Evolutionary conservation across 2,888 invertebrate genomes (phyloP), one percentile per base, ranked within the genome.

Genomic region (Punctoribates punctum): DNA sequence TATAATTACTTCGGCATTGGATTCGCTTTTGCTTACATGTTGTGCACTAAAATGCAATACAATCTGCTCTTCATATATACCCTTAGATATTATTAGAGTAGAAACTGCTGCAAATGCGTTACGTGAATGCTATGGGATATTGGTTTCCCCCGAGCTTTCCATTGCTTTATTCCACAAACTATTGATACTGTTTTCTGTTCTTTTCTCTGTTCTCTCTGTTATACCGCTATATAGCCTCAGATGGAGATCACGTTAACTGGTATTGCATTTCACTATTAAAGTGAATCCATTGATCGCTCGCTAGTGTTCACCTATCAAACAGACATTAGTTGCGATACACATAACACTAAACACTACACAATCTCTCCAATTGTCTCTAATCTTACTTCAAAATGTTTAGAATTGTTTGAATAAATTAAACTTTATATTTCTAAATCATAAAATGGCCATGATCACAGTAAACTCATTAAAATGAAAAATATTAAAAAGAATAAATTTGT

Each of bases 91-190:
- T 60, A 60, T 23, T 60, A 60, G 27, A 23, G 20, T 54, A 54
- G 54, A 54, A 60, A 60, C 23, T 60, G 60, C 60, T 23, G 25
- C 25, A 60, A 23, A 60, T 23, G 60, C 54, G 25, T 23, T 60
- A 60, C 60, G 60, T 60, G 60, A 60, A 60, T 60, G 60, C 60
- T 60, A 60, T 60, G 60, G 60, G 23, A 60, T 60, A 60, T 60
- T 60, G 8, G 25, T 20, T 25, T 54, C 54, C 54, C 54, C 6
- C n/a, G 54, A 54, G 54, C 6, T 46, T 46, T 11, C 8, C 46
- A 11, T 46, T 46, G 8, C 8, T 46, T 11, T 15, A 46, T 11
- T 46, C 8, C 46, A 13, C n/a, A 15, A 54, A 6, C n/a, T 6
- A 13, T 13, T 6, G 8, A 54, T 6, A 54, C 6, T 6, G n/a